A percentile compares a stretch with the other conserved stretches of the same genome.
These are phyloP conservation scores for Grammomys dolichurus DNA, from an alignment of 2,113 vertebrate genomes.

Conservation along the genomic window DNA sequence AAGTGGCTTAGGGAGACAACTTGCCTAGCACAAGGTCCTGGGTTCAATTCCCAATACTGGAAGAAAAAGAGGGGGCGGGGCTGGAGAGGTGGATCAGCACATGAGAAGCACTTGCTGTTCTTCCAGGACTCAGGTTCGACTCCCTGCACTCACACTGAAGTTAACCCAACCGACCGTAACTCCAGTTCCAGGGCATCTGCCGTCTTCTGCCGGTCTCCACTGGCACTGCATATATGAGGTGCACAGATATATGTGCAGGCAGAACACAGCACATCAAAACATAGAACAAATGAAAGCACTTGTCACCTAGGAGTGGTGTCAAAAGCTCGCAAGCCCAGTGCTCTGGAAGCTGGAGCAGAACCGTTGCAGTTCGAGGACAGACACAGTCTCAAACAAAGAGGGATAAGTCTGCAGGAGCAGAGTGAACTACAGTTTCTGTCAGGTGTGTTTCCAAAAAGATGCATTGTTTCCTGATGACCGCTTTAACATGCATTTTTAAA, in stretches of 20 bases:
- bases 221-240: neutral
- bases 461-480: neutral
- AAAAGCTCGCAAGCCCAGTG: neutral
- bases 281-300: neutral
- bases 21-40: neutral
- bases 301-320: too few species aligned
- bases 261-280: neutral
- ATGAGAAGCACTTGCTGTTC: neutral
- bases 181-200: neutral
- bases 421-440: neutral
- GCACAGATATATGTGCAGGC: neutral
- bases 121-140: neutral
- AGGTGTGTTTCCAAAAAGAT: conserved; percentile 3
- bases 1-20: neutral
- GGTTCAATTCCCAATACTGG: neutral
- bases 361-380: neutral
- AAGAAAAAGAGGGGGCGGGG: neutral
- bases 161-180: neutral
- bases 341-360: neutral
- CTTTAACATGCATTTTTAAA: neutral
- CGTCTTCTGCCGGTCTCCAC: neutral
- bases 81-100: neutral
- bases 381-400: neutral
- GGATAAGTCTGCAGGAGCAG: neutral
- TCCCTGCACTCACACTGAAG: neutral